These are phyloP conservation scores for Dolichoris vasculosae DNA, from an alignment of 1,140 invertebrate genomes.

Conservation along the genomic window DNA sequence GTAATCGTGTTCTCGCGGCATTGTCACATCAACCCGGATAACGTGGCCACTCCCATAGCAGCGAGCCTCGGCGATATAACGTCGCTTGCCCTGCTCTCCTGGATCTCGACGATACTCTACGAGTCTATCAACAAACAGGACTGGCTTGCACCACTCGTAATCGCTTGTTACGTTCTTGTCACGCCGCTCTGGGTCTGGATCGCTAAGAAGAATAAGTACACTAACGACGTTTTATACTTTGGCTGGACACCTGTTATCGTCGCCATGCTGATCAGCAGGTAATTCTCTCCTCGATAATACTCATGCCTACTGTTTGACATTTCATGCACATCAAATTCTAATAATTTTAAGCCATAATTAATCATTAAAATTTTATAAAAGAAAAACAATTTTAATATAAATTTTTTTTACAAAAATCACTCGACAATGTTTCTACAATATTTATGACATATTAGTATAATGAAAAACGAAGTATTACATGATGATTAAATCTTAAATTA, in stretches of 20 bases:
- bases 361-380: too few species aligned
- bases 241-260: slow-evolving; percentile 85
- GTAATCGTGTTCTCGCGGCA: slow-evolving; percentile 81
- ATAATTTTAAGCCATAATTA: too few species aligned
- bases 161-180: slow-evolving; percentile 78
- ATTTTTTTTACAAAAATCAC: too few species aligned
- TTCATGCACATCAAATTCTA: too few species aligned
- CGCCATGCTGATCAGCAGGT: slow-evolving; percentile 85
- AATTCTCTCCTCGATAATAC: slow-evolving; percentile 19
- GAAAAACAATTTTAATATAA: too few species aligned
- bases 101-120: slow-evolving; percentile 80
- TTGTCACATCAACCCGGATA: slow-evolving; percentile 90
- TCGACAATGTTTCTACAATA: too few species aligned
- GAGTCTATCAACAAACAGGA: slow-evolving; percentile 77
- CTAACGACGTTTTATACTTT: slow-evolving; percentile 79
- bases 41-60: slow-evolving; percentile 92
- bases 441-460: too few species aligned
- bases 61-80: slow-evolving; percentile 90
- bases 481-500: too few species aligned
- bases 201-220: slow-evolving; percentile 81
- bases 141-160: slow-evolving; percentile 81
- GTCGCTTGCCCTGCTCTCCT: slow-evolving; percentile 83
- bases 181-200: slow-evolving; percentile 83
- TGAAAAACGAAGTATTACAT: too few species aligned
- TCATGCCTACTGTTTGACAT: too few species aligned